Percentiles rank a stretch among this genome's conserved stretches.
Evolutionary conservation across 1,140 invertebrate species (phyloP).

Genomic region (Calephelis nemesis): DNA sequence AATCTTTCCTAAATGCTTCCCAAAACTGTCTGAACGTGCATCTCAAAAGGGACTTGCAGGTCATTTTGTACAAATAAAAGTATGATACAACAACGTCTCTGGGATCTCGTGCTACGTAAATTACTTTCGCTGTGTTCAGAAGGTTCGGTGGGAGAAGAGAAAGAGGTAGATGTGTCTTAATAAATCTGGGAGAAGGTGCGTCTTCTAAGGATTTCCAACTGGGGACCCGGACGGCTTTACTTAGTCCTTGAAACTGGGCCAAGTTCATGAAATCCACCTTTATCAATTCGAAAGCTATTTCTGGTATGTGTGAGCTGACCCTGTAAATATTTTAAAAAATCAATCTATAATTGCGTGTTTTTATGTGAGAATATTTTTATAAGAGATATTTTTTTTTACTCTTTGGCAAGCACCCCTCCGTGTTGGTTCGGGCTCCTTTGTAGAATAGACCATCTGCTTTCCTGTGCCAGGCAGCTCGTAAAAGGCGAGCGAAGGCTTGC

Average conservation of each 20-base stretch:
- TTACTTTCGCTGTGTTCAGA: slow-evolving; percentile 74
- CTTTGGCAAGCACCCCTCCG: too few relatives aligned
- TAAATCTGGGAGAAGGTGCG: slow-evolving; percentile 54
- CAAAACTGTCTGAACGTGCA: slow-evolving; percentile 87
- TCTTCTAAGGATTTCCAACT: slow-evolving; percentile 54
- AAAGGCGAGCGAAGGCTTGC: too few relatives aligned
- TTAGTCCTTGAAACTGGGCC: slow-evolving; percentile 56
- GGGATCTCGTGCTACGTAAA: slow-evolving; percentile 90
- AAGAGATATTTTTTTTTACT: too few relatives aligned
- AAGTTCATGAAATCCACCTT: slow-evolving; percentile 64
- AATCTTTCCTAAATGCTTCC: slow-evolving; percentile 86
- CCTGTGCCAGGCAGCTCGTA: too few relatives aligned
- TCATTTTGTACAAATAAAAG: slow-evolving; percentile 87
- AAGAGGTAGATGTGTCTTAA: slow-evolving; percentile 67
- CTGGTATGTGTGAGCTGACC: slow-evolving; percentile 50
- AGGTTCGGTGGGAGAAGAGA: slow-evolving; percentile 61
- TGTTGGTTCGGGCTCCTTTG: too few relatives aligned
- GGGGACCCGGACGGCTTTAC: slow-evolving; percentile 41
- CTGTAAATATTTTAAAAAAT: slow-evolving; percentile 39
- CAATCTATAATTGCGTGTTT: not conserved
- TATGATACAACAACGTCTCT: slow-evolving; percentile 92
- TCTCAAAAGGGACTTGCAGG: slow-evolving; percentile 83
- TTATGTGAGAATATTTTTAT: too few relatives aligned
- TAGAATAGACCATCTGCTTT: too few relatives aligned
- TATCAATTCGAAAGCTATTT: slow-evolving; percentile 56